phyloP scores from a whole-genome alignment of 2,113 vertebrate genomes.

The Corythoichthys haematopterus region DNA sequence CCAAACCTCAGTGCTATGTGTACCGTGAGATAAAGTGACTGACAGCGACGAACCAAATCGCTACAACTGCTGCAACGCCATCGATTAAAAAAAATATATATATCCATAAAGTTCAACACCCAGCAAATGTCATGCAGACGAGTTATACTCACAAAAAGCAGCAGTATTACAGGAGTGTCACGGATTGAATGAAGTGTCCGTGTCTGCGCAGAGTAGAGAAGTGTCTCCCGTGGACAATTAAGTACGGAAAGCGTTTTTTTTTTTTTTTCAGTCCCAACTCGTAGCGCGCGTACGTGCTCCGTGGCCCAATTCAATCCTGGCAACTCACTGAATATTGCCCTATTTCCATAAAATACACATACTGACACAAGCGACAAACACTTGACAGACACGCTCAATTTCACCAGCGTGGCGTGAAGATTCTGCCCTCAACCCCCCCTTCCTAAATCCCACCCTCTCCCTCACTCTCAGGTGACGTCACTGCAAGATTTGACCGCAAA shows the following conservation, averaged over 20 bases:
- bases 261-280: neutral
- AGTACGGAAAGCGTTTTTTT: neutral
- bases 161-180: conserved; percentile 33
- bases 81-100: neutral
- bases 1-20: neutral
- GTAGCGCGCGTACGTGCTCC: neutral
- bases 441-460: conserved; percentile 12
- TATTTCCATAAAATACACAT: neutral
- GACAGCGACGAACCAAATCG: neutral
- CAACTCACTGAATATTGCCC: conserved; percentile 9
- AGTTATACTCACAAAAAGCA: conserved; percentile 44
- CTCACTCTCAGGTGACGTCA: conserved; percentile 57
- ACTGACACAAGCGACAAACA: neutral
- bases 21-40: too few relatives aligned
- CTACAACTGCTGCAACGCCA: neutral
- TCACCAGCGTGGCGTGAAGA: neutral
- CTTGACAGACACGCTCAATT: conserved; percentile 1
- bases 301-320: conserved; percentile 16
- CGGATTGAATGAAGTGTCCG: conserved; percentile 27
- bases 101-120: conserved; percentile 7
- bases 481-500: conserved; percentile 26
- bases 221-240: conserved; percentile 23
- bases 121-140: neutral
- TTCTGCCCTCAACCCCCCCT: conserved; percentile 1
- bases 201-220: conserved; percentile 31